phyloP scores from a whole-genome alignment of 92 coral and sea anemone genomes.

The Hydrozoanthus gracilis region DNA sequence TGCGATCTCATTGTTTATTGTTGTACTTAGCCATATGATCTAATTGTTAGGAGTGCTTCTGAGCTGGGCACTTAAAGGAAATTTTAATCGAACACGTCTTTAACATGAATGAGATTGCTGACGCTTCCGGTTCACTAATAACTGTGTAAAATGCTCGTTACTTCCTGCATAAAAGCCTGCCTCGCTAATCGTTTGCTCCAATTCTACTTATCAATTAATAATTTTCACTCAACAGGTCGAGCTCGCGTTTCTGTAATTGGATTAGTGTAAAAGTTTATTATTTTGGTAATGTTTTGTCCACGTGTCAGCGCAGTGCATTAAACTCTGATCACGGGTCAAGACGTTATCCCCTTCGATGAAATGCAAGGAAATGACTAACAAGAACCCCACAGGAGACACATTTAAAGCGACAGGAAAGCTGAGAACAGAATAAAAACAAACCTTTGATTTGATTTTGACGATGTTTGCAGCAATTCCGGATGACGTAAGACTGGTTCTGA shows the following conservation, averaged over 20 bases:
- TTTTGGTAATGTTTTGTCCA: slow-evolving; percentile 41
- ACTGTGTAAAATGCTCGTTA: slow-evolving; percentile 21
- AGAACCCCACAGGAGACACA: slow-evolving; percentile 13
- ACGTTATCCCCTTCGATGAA: slow-evolving; percentile 6
- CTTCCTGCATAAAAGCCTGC: slow-evolving; percentile 30
- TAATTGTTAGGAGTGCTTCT: slow-evolving; percentile 50
- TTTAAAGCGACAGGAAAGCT: slow-evolving; percentile 2
- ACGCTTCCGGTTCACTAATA: slow-evolving; percentile 40
- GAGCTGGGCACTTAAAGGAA: slow-evolving; percentile 38
- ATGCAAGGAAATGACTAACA: slow-evolving; percentile 7
- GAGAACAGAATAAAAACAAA: slow-evolving; percentile 4
- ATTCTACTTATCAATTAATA: slow-evolving; percentile 37
- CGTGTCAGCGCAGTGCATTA: slow-evolving; percentile 41
- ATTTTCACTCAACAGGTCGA: slow-evolving; percentile 34
- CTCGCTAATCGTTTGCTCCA: slow-evolving; percentile 38
- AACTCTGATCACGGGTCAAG: slow-evolving; percentile 40
- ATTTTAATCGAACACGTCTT: slow-evolving; percentile 32
- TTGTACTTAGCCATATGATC: slow-evolving; percentile 40
- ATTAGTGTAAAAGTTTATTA: slow-evolving; percentile 33
- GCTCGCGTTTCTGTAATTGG: slow-evolving; percentile 47
- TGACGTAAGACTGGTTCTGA: background rate
- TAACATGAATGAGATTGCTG: slow-evolving; percentile 18
- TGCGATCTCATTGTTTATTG: slow-evolving; percentile 47
- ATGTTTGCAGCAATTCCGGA: slow-evolving; percentile 15
- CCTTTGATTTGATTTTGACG: slow-evolving; percentile 28